These are phyloP conservation scores for Xyliphius kryptos DNA, from an alignment of 2,113 vertebrate genomes.

Conservation along the genomic window DNA sequence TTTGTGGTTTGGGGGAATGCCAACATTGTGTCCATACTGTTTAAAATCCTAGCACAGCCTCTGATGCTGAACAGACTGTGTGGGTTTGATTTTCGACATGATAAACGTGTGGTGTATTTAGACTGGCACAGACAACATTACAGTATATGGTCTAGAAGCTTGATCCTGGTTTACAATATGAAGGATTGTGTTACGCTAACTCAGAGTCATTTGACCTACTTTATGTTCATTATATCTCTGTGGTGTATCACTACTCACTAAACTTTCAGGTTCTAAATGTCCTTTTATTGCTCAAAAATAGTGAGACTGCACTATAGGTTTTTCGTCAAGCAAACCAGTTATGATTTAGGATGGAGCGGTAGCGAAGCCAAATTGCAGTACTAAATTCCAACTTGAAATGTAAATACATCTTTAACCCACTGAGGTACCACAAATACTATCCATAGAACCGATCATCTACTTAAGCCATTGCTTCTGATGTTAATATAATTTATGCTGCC, in stretches of 20 bases:
- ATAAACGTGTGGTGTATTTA: constrained; percentile 20
- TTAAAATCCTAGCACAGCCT: constrained; percentile 12
- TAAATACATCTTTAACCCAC: no score
- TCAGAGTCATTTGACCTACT: constrained; percentile 15
- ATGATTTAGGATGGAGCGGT: no score
- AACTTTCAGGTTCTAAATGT: no score
- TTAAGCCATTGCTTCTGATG: no score
- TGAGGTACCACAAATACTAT: no score
- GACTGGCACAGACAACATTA: constrained; percentile 14
- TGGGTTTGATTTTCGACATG: constrained; percentile 25
- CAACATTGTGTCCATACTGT: constrained; percentile 11
- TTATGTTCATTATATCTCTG: neutral
- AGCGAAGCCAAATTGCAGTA: no score
- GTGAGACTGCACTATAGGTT: no score
- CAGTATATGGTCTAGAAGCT: constrained; percentile 9
- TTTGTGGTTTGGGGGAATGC: constrained; percentile 17
- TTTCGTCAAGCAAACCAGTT: no score
- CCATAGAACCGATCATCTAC: no score
- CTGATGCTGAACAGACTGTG: constrained; percentile 16
- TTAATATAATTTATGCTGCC: no score
- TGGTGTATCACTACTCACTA: neutral
- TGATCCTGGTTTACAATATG: constrained; percentile 14
- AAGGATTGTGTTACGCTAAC: constrained; percentile 16
- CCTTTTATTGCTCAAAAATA: no score
- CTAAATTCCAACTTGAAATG: no score